Base-by-base conservation (phyloP, 2,888 invertebrate genomes). In the Erynnis tages region DNA sequence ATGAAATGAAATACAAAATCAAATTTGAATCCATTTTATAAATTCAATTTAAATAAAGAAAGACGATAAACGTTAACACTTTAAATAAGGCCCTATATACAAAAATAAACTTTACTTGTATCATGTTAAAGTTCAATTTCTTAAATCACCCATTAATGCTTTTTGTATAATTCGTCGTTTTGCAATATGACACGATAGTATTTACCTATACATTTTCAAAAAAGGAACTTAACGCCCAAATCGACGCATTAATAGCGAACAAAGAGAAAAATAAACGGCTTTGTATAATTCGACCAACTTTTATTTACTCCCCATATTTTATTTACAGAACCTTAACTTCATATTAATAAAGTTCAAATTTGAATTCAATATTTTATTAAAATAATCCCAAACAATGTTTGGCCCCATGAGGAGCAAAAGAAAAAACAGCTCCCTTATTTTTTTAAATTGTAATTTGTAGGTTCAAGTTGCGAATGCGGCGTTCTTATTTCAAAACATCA, bases 181-280 rank as follows among this genome's bases (percentile, higher is more conserved):
- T 79, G 88, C 75, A 88, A 88, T 67, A 66, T 59, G 88, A 88
- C 66, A 67, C 82, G 70, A 62, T 73, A 81, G 79, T 88, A 87
- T 89, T 89, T 88, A 87, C 85, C 87, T 88, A 87, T 89, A 87
- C 88, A 88, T 88, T 88, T 86, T 74, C 76, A 76, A 84, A 87
- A 84, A 85, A 79, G 80, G 83, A 87, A 86, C 82, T 85, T 82
- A 83, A 88, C 88, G 86, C 88, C 88, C 87, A 88, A 86, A 88
- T 88, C 86, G 86, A 78, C 79, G 79, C 80, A 71, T 79, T 86
- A 86, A 87, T 83, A 79, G 71, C 65, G 68, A 58, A 88, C 88
- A 88, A 87, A 86, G 78, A 78, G 79, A 80, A 82, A 85, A 86
- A 87, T 89, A 89, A 88, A 87, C 87, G 84, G 82, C 85, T 87